phyloP scores from a whole-genome alignment of 2,888 invertebrate genomes.

The Galerucella calmariensis region DNA sequence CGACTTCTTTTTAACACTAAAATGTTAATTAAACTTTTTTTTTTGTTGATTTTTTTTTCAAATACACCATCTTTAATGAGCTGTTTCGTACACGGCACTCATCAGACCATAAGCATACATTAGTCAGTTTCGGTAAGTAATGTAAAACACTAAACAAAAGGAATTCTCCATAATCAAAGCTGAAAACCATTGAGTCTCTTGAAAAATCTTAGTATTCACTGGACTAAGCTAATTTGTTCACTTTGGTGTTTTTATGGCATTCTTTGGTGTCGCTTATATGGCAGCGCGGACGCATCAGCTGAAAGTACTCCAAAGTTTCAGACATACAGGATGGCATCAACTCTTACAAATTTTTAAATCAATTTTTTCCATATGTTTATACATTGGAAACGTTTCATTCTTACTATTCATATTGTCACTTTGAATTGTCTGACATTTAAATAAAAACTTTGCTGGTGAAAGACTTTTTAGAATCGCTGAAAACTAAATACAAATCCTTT shows the following conservation, averaged over 20 bases:
- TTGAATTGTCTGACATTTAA: too few relatives aligned
- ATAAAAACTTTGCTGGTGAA: too few relatives aligned
- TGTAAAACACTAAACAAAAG: conserved; percentile 39
- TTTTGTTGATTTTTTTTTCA: not conserved
- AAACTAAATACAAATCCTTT: too few relatives aligned
- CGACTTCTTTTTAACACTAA: not conserved
- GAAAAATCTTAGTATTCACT: conserved; percentile 44
- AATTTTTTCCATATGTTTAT: too few relatives aligned
- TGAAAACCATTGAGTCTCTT: conserved; percentile 30
- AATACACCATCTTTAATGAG: conserved; percentile 25
- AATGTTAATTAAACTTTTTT: conserved; percentile 8
- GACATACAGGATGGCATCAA: conserved; percentile 30
- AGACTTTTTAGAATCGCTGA: too few relatives aligned
- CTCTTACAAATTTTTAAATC: too few relatives aligned
- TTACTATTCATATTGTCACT: too few relatives aligned
- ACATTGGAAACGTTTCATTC: too few relatives aligned
- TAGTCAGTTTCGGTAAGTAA: conserved; percentile 37
- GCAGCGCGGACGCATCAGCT: conserved; percentile 30
- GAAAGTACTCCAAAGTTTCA: conserved; percentile 24
- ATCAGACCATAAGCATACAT: conserved; percentile 28
- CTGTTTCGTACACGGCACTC: conserved; percentile 30
- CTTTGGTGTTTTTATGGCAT: conserved; percentile 60
- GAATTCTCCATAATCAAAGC: conserved; percentile 42
- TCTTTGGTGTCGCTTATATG: conserved; percentile 43
- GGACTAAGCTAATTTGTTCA: conserved; percentile 60